Base-by-base conservation (phyloP, 1,140 invertebrate genomes). In the Tetragnatha versicolor region DNA sequence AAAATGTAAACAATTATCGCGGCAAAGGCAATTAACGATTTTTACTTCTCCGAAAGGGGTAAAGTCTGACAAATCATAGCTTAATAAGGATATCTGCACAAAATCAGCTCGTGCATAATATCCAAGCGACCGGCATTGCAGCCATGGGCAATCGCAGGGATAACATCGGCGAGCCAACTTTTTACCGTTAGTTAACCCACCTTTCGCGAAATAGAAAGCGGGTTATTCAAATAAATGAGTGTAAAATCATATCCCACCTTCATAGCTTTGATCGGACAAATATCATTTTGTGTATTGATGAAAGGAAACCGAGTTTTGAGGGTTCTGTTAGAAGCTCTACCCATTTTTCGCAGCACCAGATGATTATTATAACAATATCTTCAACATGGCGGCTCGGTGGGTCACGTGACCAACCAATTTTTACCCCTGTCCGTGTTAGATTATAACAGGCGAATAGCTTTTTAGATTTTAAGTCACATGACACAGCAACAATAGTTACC, bases 321-420 rank as follows among this genome's bases (percentile, higher is more conserved):
- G 31, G 55, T 58, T 14, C 35, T 58, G 55, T 33, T 58, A 33
- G 55, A 58, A 27, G 35, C 35, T 5, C 17, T 4, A 7, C 29
- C 47, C 70, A 73, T 73, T 61, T 73, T 45, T 65, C 61, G 25
- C 29, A 27, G 27, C 37, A 53, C 4, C 31, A 73, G 70, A 73
- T 73, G 73, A 77, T 77, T 77, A 77, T 77, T 66, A 70, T 70
- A 77, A 77, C 73, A 77, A 77, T 77, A 65, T 77, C 49, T 51
- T 47, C 60, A 77, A 77, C 58, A 77, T 77, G 73, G 73, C 73
- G 73, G 25, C 73, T 65, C 20, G 45, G 42, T 9, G 7, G 9
- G 49, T 77, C 73, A 77, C 73, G 73, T 77, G 73, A 77, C 61
- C 47, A n/a, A 42, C 45, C 29, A 77, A 77, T 77, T 77, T 77